Evolutionary conservation across 2,888 invertebrate species (phyloP).

Genomic region (Seladonia tumulorum): DNA sequence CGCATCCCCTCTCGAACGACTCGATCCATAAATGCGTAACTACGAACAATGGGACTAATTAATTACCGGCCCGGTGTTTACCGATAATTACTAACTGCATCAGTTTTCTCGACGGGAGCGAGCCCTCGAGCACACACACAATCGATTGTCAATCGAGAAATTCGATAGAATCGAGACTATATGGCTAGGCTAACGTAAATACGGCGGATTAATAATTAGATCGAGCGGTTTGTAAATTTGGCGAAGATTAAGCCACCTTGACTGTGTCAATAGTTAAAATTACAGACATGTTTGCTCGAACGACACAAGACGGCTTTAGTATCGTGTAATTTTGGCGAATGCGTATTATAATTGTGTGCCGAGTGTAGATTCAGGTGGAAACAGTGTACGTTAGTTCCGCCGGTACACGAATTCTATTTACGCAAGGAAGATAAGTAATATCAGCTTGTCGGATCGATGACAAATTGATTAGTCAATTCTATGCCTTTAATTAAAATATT

Average conservation of each 20-base stretch:
- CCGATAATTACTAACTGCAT: conserved; percentile 53
- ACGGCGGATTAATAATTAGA: conserved; percentile 50
- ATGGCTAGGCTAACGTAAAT: conserved; percentile 25
- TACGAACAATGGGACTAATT: conserved; percentile 75
- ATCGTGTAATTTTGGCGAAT: not conserved
- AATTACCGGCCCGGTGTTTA: conserved; percentile 70
- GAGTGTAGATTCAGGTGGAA: not conserved
- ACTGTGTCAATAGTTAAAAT: conserved; percentile 33
- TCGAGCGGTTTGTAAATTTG: conserved; percentile 53
- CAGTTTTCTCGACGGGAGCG: conserved; percentile 24
- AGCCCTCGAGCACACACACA: not conserved
- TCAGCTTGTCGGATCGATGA: not conserved
- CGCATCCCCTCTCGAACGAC: conserved; percentile 51
- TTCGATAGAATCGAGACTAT: conserved; percentile 27
- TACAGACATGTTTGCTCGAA: conserved; percentile 12
- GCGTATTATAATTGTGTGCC: conserved; percentile 14
- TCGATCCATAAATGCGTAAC: conserved; percentile 65
- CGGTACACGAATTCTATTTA: not conserved
- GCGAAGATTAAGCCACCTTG: conserved; percentile 42
- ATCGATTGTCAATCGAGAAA: conserved; percentile 42
- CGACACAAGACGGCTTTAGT: not conserved
- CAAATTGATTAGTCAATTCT: not conserved
- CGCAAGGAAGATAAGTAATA: conserved; percentile 4
- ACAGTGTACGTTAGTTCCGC: conserved; percentile 2
- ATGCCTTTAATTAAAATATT: not conserved